Evolutionary conservation across 2,113 vertebrate genomes (phyloP), one percentile per base, ranked within the genome.

Genomic region (Bambusicola thoracicus): DNA sequence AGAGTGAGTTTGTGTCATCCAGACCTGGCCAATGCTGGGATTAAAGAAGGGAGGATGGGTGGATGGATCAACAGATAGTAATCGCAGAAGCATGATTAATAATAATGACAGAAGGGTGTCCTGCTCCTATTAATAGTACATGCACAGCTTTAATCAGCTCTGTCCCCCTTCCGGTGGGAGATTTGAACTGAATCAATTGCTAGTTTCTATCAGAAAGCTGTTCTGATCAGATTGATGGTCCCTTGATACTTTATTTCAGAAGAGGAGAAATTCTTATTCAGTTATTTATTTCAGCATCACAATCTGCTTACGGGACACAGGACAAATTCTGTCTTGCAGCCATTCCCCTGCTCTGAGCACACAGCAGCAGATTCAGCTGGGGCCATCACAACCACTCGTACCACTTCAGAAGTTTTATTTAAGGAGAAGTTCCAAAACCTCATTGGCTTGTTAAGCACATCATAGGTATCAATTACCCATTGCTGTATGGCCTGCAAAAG

Each of bases 81-180:
- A 95, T 96, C 93, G 95, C 63, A 48, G 95, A 18, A 78, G 82
- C 76, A 72, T 93, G 93, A 95, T 96, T 96, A 94, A 93, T 93
- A 95, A 94, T 86, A 90, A 96, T 94, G 90, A 88, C 92, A 93
- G 77, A 80, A 83, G 61, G 53, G 85, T 68, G 90, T 70, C 90
- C 92, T 81, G 76, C 82, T 93, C 76, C 92, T 95, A 65, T 92
- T 93, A 95, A 94, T 85, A 94, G 76, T 40, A 68, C 62, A 55
- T 70, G 82, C 76, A 88, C 36, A 88, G 80, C 93, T 84, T 94
- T 94, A 95, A 94, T 94, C 92, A 95, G 76, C 83, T 85, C 65
- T 49, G 36, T 24, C 80, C 76, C 91, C 93, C 88, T 81, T 72
- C 85, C 30, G 2, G 6, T 0, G 1, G 69, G 69, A 90, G 92